Evolutionary conservation across 2,888 invertebrate species (phyloP), one percentile per base, ranked within the genome.

Genomic region (Chironomus tentans): DNA sequence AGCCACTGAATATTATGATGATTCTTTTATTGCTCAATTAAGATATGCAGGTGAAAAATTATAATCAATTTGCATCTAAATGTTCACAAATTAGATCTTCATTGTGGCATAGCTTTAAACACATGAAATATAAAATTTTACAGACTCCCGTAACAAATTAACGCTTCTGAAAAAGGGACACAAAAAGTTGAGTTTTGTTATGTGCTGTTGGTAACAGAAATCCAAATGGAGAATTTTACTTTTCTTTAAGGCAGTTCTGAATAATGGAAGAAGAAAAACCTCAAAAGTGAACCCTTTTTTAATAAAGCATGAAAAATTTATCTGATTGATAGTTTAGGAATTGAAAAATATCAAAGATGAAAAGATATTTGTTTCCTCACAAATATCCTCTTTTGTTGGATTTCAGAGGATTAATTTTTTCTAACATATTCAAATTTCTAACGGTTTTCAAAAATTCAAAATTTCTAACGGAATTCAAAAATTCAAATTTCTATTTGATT

Each of bases 121-220:
- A 24, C 24, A 68, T 65, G 65, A 65, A 68, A 68, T 3, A 15
- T 68, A 18, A 70, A 70, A 24, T 10, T 21, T 7, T 21, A 56
- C 56, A 56, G 71, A 71, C 56, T 50, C 56, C 56, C 71, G 71
- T 48, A 24, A 56, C 71, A 71, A 71, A 71, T 71, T 50, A 48
- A 56, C 15, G 18, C 56, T 56, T 56, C 50, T 50, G 50, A n/a
- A 50, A 50, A 38, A 10, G 50, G 50, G 15, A 50, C 13, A 50
- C 7, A 38, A 38, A 38, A 38, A 38, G 28, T 28, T 24, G 1
- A 28, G 28, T 28, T 28, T 28, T 28, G 28, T 24, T 28, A 28
- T 28, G 28, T n/a, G n/a, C n/a, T 38, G 38, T 38, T 38, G 38
- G 38, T 38, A 38, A 38, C 38, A 38, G 38, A 38, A 7, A 38